These are phyloP conservation scores for Kryptolebias marmoratus DNA, from an alignment of 2,113 vertebrate species.

Conservation along the genomic window DNA sequence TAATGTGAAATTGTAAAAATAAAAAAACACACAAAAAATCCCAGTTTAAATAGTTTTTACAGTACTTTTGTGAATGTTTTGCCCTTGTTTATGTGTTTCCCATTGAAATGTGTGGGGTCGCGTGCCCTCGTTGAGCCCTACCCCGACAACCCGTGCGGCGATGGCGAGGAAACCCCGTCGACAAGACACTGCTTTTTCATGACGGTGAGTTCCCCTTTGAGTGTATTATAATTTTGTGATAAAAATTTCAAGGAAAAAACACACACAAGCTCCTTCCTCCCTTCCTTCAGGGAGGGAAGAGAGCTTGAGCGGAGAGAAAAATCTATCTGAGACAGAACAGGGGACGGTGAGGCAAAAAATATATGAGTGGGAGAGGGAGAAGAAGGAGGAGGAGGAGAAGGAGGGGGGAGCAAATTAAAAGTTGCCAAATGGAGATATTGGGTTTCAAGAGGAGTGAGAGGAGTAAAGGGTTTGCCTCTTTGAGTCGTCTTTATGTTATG, in stretches of 20 bases:
- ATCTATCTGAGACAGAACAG: constrained; percentile 92
- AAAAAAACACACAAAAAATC: too few relatives aligned
- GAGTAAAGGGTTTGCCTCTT: constrained; percentile 83
- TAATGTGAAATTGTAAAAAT: too few relatives aligned
- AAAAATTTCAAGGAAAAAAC: constrained; percentile 99
- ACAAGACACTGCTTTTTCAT: constrained; percentile 99
- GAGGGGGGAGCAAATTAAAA: constrained; percentile 98
- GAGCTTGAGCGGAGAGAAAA: constrained; percentile 87
- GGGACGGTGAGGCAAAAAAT: constrained; percentile 82
- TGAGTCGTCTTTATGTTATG: constrained; percentile 81
- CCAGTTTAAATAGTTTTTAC: too few relatives aligned
- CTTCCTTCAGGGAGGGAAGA: constrained; percentile 94
- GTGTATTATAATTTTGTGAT: constrained; percentile 99
- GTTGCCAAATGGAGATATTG: constrained; percentile 99
- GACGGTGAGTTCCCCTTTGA: constrained; percentile 99
- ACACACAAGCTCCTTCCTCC: constrained; percentile 95
- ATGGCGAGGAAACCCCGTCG: constrained; percentile 99
- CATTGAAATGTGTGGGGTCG: constrained; percentile 20
- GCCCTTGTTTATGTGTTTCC: neutral
- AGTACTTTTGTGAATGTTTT: neutral
- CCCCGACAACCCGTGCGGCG: constrained; percentile 95
- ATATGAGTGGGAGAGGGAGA: constrained; percentile 90
- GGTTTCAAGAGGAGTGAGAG: constrained; percentile 95
- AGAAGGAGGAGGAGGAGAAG: constrained; percentile 80
- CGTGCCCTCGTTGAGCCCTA: constrained; percentile 54